Evolutionary conservation across 2,113 vertebrate species (phyloP).

Genomic region (Sialia sialis): DNA sequence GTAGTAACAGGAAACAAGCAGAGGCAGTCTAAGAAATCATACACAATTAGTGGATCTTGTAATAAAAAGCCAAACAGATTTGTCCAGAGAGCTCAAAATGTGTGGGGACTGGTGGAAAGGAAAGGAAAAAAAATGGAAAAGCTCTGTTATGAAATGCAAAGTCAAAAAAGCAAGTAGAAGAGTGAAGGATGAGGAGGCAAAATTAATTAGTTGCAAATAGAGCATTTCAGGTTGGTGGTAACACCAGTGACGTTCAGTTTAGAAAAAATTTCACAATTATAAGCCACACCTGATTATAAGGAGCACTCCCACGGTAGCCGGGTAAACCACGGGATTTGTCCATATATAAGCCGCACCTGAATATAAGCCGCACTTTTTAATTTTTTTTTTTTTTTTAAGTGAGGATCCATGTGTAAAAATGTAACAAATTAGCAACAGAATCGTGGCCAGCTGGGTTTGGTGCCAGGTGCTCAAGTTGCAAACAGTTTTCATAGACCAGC

Average conservation of each 20-base stretch:
- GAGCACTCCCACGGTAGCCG: too few species aligned
- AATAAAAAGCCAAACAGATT: background rate
- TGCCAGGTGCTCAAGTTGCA: too few species aligned
- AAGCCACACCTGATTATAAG: too few species aligned
- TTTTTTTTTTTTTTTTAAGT: too few species aligned
- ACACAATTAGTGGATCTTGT: background rate
- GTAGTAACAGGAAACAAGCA: background rate
- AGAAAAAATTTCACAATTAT: too few species aligned
- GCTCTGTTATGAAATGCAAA: background rate
- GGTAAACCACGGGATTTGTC: too few species aligned
- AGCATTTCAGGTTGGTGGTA: background rate
- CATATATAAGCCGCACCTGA: too few species aligned
- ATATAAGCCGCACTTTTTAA: too few species aligned
- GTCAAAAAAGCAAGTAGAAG: background rate
- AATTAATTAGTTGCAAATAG: background rate
- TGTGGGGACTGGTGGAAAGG: background rate
- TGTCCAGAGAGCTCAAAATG: background rate
- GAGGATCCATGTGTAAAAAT: too few species aligned
- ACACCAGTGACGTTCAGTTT: background rate
- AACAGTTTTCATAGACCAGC: too few species aligned
- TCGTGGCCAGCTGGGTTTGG: too few species aligned
- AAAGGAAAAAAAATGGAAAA: background rate
- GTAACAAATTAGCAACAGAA: too few species aligned
- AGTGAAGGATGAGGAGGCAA: background rate
- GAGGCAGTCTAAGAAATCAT: background rate